Base-by-base conservation (phyloP, 2,888 invertebrate genomes). In the Phortica okadai region DNA sequence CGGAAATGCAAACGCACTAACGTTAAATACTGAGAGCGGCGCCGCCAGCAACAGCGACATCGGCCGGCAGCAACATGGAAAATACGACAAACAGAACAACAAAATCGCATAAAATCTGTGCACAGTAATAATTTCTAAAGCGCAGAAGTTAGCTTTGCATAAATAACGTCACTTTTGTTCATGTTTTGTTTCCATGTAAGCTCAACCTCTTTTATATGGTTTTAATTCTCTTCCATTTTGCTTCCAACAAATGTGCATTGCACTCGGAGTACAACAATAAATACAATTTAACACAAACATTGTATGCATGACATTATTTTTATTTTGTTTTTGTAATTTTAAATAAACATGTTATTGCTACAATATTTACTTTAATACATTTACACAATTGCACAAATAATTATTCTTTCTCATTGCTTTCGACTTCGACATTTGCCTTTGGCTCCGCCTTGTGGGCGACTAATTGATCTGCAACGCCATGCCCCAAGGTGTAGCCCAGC, bases 121-220 rank as follows among this genome's bases (percentile, higher is more conserved):
- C 75, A 67, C 80, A 87, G 80, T 83, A 85, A 87, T 87, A 86
- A 84, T 85, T 85, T 85, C 82, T 82, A 87, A 86, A 84, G 86
- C 81, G 85, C 81, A 83, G 82, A 85, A 87, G 87, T 84, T 83
- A 82, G 80, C 83, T 84, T 87, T 87, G 86, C 85, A 85, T 87
- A 86, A 85, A 83, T 82, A 85, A 86, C 82, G 79, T 73, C 81
- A 86, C 82, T 84, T 83, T 79, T 86, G 83, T 84, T 78, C 84
- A 77, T 83, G 76, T 86, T 83, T 81, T 82, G 76, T 84, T 83
- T 79, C 78, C 14, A 50, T 14, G 6, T 50, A 11, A 11, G 10
- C 50, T 6, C 50, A 14, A 14, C 14, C 14, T 50, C 50, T 50
- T 50, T 50, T 33, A 33, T 33, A 33, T 33, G 33, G 33, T 33